Base-by-base conservation (phyloP, 2,113 vertebrate genomes). In the Caracal caracal region DNA sequence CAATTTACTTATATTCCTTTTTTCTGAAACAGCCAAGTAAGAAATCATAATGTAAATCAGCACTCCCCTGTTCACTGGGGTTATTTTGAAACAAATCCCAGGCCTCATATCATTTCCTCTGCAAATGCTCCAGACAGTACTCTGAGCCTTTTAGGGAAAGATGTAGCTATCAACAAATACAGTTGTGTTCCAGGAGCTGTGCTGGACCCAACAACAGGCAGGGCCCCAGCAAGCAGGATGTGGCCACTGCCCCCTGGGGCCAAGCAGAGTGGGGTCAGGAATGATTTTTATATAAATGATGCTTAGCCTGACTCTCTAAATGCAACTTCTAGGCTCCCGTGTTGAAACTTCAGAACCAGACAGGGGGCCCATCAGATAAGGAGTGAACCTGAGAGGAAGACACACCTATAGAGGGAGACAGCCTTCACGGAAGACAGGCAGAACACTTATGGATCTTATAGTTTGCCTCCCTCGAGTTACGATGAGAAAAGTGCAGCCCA, bases 311-410 rank as follows among this genome's bases (percentile, higher is more conserved):
- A 61, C 53, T 85, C 71, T 70, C 75, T 91, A 24, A 75, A 63
- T 51, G 71, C 33, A 59, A 78, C 26, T 94, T 65, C 73, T 68
- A 59, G 82, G 37, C 19, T 65, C 81, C 37, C 0, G 6, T n/a
- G 66, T 93, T 88, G 95, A 92, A 93, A 96, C 95, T 95, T 96
- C 95, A 94, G 91, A 93, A 68, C 47, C 24, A 19, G 75, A 73
- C 28, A 63, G 35, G 61, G 28, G 56, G 49, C 53, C 66, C 61
- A 49, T 85, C 81, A 56, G 83, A 90, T 92, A 92, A 80, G 28
- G 43, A 37, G 43, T 53, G 56, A 82, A 78, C 56, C 13, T n/a
- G 90, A 78, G 59, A 70, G 70, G 79, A 70, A 75, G 51, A 79
- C 63, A 13, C 22, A 56, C 28, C 22, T 24, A 22, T 22, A 24